Base-by-base conservation (phyloP, 2,888 invertebrate genomes). In the Himalopsyche kuldschensis region DNA sequence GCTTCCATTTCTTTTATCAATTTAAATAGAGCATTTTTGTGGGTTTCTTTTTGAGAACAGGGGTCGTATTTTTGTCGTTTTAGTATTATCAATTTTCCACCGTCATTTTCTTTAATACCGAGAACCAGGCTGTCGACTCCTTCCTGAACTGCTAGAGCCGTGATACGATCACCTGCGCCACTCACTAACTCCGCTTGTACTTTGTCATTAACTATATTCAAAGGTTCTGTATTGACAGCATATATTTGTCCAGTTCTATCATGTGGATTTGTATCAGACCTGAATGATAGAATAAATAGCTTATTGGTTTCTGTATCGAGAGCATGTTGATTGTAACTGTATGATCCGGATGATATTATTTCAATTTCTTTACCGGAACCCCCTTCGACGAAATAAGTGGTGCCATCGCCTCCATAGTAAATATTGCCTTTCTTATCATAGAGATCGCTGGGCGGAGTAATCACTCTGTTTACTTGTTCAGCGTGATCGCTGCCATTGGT, bases 31-130 rank as follows among this genome's bases (percentile, higher is more conserved):
- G 20, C 55, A 20, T 8, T n/a, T 20, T 55, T 55, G 24, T 55
- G n/a, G 1, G 55, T 20, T 55, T 55, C 55, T 20, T 55, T 55
- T 55, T 55, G 41, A 17, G 78, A 27, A 27, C 81, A 82, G 0
- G 81, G 81, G 30, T 82, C 81, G 55, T 78, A 78, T 17, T 35
- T 69, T 41, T 78, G 48, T 41, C 27, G 78, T 17, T n/a, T 82
- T 24, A 82, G 35, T 20, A 32, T 63, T 17, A 82, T 24, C 31
- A 82, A 63, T 17, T 82, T 82, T n/a, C 81, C 81, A 35, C 41
- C 30, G 41, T 41, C n/a, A 17, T 69, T 63, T 20, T 30, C 47
- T 6, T 30, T 15, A 1, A 55, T 48, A n/a, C 81, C 81, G 8
- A 82, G 35, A 4, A 78, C 11, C 17, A 82, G 46, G 20, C 20